Evolutionary conservation across 2,888 invertebrate species (phyloP), one percentile per base, ranked within the genome.

Genomic region (Linnaemya vulpina): DNA sequence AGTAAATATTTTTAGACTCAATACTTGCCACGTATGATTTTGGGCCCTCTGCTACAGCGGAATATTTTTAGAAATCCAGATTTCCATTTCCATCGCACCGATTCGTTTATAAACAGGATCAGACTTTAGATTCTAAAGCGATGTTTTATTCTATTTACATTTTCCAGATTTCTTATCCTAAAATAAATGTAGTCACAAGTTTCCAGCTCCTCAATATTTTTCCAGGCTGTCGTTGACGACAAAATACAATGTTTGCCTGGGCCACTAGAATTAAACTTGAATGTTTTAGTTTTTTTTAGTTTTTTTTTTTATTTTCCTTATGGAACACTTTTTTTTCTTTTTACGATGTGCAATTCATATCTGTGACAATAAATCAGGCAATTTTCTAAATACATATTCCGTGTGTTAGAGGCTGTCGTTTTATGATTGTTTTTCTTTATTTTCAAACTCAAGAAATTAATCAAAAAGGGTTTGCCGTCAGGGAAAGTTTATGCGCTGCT

Each of bases 361-460:
- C 87, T 78, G 76, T 63, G 71, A 67, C 84, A 85, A 87, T 87
- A 87, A 86, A 87, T 87, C 87, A 85, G 84, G 58, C 83, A 86
- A 86, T 86, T 83, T 86, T 75, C 55, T 63, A 70, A 75, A 67
- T 76, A 38, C 67, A 76, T 58, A 38, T 5, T 70, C 62, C 49
- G 38, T 80, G 67, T 80, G n/a, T 67, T 62, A 51, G 17, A 35
- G 17, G 53, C 46, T 17, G 22, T 40, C 5, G 30, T 81, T 81
- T 62, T 70, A 17, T 38, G 10, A 76, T 68, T 62, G 35, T 68
- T 73, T 58, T 80, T 51, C 60, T 60, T 43, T 67, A 1, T 17
- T 74, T 60, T 40, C 60, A 67, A 68, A n/a, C n/a, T 43, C 51
- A 80, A 74, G 58, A 51, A 74, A 68, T 51, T 62, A 35, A 15